Percentiles rank a stretch among this genome's conserved stretches.
phyloP scores from a whole-genome alignment of 37 sponge, comb jelly and placozoan species.

The Halichondria panicea region DNA sequence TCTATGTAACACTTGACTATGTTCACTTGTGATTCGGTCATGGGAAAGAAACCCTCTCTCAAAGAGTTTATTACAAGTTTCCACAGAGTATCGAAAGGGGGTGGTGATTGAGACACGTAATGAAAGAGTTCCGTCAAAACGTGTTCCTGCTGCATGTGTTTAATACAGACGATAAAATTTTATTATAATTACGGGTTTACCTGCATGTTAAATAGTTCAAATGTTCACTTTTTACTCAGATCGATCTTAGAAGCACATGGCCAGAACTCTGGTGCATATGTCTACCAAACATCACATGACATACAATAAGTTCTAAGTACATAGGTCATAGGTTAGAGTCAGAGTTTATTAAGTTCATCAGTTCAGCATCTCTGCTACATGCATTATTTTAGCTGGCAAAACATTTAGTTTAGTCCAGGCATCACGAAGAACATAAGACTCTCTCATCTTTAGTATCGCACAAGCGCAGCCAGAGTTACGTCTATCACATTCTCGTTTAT shows the following conservation, averaged over 20 bases:
- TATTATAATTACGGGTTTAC: background rate
- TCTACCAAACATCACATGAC: too few relatives aligned
- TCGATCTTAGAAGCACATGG: too few relatives aligned
- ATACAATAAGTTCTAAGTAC: too few relatives aligned
- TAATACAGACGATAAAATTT: too few relatives aligned
- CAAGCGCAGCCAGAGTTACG: background rate
- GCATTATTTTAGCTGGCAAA: conserved; percentile 44
- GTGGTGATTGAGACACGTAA: background rate
- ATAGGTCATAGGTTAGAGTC: too few relatives aligned
- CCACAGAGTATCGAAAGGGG: conserved; percentile 11
- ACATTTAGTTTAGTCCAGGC: conserved; percentile 44
- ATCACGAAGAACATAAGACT: conserved; percentile 18
- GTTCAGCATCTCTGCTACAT: conserved; percentile 18
- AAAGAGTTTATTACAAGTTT: conserved; percentile 37
- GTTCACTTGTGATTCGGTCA: background rate
- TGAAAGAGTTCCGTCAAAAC: conserved; percentile 31
- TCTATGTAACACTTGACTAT: conserved; percentile 12
- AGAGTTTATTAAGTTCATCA: too few relatives aligned
- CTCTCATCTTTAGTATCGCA: conserved; percentile 3
- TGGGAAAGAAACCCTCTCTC: conserved; percentile 27
- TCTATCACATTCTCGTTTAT: conserved; percentile 13
- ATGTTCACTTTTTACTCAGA: too few relatives aligned
- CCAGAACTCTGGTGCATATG: too few relatives aligned
- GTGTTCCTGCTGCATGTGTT: conserved; percentile 47
- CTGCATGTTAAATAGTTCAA: background rate